Percentiles rank a stretch among this genome's conserved stretches.
These are phyloP conservation scores for Drosophila flavopinicola DNA, from an alignment of 2,888 invertebrate species.

Conservation along the genomic window DNA sequence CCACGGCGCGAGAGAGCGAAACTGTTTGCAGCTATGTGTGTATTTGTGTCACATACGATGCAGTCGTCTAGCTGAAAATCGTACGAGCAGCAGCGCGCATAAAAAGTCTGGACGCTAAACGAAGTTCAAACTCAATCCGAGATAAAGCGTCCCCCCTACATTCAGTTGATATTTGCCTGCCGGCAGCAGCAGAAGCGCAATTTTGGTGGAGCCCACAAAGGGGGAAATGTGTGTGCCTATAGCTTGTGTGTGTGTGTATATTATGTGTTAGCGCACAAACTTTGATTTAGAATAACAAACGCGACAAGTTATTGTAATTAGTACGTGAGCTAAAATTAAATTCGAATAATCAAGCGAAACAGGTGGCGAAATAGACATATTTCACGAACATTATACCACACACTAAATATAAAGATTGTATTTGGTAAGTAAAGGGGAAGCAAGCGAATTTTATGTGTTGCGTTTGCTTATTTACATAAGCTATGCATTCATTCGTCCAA, in stretches of 20 bases:
- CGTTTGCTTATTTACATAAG: slow-evolving; percentile 61
- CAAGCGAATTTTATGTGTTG: slow-evolving; percentile 6
- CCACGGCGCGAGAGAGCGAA: slow-evolving; percentile 22
- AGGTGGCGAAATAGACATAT: slow-evolving; percentile 9
- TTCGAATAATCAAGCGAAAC: slow-evolving; percentile 27
- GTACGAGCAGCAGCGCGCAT: slow-evolving; percentile 38
- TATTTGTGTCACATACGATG: slow-evolving; percentile 21
- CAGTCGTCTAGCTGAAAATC: slow-evolving; percentile 30
- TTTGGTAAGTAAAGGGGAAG: slow-evolving; percentile 50
- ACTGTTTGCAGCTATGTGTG: slow-evolving; percentile 10
- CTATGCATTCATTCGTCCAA: slow-evolving; percentile 22
- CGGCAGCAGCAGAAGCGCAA: slow-evolving; percentile 57
- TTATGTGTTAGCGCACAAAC: slow-evolving; percentile 30
- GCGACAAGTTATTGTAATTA: slow-evolving; percentile 63
- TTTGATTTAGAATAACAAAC: slow-evolving; percentile 52
- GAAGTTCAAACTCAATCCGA: slow-evolving; percentile 45
- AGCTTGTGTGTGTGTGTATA: slow-evolving; percentile 18
- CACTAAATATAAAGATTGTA: slow-evolving; percentile 2
- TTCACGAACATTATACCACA: slow-evolving; percentile 7
- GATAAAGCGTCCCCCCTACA: slow-evolving; percentile 46
- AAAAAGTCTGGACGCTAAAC: slow-evolving; percentile 57
- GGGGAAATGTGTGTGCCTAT: slow-evolving; percentile 30
- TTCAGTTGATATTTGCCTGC: slow-evolving; percentile 67
- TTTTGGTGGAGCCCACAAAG: slow-evolving; percentile 31
- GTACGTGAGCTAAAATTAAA: slow-evolving; percentile 51